A percentile compares a stretch with the other conserved stretches of the same genome.
Evolutionary conservation across 1,140 invertebrate genomes (phyloP).

Genomic region (Meloidogyne chitwoodi): DNA sequence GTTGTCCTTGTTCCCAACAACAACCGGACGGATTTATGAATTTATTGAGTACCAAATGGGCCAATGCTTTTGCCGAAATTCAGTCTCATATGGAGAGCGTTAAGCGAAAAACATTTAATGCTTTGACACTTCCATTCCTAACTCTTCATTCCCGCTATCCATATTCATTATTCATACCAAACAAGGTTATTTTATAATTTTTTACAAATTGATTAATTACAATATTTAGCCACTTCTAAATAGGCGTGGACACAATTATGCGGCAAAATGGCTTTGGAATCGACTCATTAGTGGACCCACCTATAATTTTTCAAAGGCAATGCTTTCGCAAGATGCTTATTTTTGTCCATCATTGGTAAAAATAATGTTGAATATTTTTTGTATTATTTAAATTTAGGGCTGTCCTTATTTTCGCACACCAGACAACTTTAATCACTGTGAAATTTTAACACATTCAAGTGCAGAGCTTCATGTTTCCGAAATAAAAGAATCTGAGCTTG

Average conservation of each 20-base stretch:
- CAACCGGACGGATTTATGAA: slow-evolving; percentile 47
- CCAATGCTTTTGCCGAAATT: slow-evolving; percentile 37
- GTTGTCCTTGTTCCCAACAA: slow-evolving; percentile 44
- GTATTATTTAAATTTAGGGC: slow-evolving; percentile 5
- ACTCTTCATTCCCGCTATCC: slow-evolving; percentile 58
- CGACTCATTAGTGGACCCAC: slow-evolving; percentile 53
- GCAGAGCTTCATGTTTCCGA: slow-evolving; percentile 21
- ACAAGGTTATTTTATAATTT: slow-evolving; percentile 14
- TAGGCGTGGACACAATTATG: slow-evolving; percentile 49
- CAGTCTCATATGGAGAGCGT: slow-evolving; percentile 37
- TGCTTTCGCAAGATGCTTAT: slow-evolving; percentile 56
- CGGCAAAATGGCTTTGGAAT: slow-evolving; percentile 59
- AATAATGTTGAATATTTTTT: neutral
- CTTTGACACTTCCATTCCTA: slow-evolving; percentile 52
- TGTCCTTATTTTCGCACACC: slow-evolving; percentile 54
- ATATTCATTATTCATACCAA: slow-evolving; percentile 48
- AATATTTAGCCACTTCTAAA: slow-evolving; percentile 12
- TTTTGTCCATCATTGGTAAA: slow-evolving; percentile 44
- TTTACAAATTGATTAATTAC: neutral
- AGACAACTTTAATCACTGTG: slow-evolving; percentile 46
- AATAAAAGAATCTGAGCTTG: slow-evolving; percentile 14
- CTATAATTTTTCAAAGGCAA: slow-evolving; percentile 52
- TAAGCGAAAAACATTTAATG: slow-evolving; percentile 54
- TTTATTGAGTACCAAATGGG: slow-evolving; percentile 31
- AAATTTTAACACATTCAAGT: slow-evolving; percentile 41